Percentiles rank a stretch among this genome's conserved stretches.
These are phyloP conservation scores for Lonchura striata DNA, from an alignment of 2,113 vertebrate genomes.

Conservation along the genomic window DNA sequence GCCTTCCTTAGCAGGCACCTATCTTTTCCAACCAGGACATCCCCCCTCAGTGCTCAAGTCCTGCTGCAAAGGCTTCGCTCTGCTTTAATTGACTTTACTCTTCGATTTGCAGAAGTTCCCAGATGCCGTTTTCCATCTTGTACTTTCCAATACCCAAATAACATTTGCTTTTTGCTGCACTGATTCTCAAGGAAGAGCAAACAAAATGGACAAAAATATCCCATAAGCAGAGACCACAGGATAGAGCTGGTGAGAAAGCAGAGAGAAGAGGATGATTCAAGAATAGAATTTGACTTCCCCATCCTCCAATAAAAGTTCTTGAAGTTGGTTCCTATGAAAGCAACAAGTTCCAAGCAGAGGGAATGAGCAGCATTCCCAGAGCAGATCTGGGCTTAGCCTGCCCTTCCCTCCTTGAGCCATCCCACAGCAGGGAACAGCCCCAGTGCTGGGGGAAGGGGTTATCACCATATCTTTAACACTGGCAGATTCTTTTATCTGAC, in stretches of 20 bases:
- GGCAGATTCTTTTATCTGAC: neutral
- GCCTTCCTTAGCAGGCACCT: neutral
- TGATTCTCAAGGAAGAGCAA: neutral
- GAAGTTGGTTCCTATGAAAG: neutral
- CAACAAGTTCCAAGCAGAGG: neutral
- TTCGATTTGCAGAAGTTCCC: neutral
- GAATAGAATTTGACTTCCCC: neutral
- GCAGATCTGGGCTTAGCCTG: neutral
- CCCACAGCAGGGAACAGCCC: neutral
- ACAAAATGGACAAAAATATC: neutral
- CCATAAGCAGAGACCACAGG: neutral
- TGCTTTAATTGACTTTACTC: neutral
- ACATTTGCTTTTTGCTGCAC: neutral
- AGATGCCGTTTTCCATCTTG: neutral
- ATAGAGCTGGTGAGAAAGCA: neutral
- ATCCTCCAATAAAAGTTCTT: neutral
- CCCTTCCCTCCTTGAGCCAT: neutral
- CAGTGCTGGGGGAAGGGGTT: neutral
- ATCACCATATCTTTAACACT: rapidly evolving
- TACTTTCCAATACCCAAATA: neutral
- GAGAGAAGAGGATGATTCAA: neutral
- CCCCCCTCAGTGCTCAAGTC: rapidly evolving
- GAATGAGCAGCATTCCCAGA: neutral
- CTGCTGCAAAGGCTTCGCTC: neutral
- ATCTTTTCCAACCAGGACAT: neutral